Base-by-base conservation (phyloP, 92 coral and sea anemone species). In the Paragorgia papillata region DNA sequence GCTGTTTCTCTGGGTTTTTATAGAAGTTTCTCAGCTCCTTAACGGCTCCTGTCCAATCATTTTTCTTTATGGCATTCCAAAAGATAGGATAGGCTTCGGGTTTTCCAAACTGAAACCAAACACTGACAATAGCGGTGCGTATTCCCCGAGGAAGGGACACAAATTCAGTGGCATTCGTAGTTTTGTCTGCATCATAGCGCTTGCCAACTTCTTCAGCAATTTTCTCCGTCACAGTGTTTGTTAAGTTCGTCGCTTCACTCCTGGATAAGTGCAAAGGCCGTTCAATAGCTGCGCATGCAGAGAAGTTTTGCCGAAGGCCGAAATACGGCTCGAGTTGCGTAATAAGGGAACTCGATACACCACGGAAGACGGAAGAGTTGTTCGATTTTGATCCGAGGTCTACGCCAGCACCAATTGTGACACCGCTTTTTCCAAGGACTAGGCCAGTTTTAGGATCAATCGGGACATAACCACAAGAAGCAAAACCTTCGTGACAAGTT, bases 401-500 rank as follows among this genome's bases (percentile, higher is more conserved):
- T 26, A 78, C 60, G 35, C 82, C 82, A 6, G 82, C 82, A 17
- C 82, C 82, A 62, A 78, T 48, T 27, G 82, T 78, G 25, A 78
- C 82, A 64, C 82, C 82, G 21, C 82, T 78, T 31, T 78, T 33
- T 24, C 82, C 74, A 57, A 44, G 62, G 27, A 78, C 82, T 55
- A 41, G 9, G 17, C 82, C 82, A 62, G 55, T 62, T 63, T 1
- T 64, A 34, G 61, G 44, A 51, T 78, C 31, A 18, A 78, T 62
- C 24, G 82, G 82, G 28, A 78, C 82, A 37, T 78, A 78, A n/a
- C 82, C 82, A 51, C 82, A 78, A 34, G 61, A 46, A 33, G 82
- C 37, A 62, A 78, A 78, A 44, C 82, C 82, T 78, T 78, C 82
- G 73, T 78, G 82, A 64, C 82, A 78, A 26, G 20, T 48, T 26